These are phyloP conservation scores for Eretmochelys imbricata DNA, from an alignment of 2,113 vertebrate species.

Conservation along the genomic window DNA sequence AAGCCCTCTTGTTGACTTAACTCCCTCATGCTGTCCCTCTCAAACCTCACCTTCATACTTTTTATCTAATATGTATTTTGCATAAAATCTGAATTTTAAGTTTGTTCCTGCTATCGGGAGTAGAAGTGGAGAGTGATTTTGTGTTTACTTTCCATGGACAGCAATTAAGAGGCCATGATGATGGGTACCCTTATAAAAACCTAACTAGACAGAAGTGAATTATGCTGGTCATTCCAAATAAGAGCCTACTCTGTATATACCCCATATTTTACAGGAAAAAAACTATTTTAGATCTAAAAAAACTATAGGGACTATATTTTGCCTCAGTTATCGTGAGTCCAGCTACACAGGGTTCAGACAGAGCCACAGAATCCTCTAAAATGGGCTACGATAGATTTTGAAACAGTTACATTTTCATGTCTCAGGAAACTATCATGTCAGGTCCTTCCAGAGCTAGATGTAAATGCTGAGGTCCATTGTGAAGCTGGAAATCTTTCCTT, in stretches of 20 bases:
- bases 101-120: not conserved
- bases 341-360: not conserved
- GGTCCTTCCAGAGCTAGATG: not conserved
- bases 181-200: not conserved
- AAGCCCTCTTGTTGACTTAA: not conserved
- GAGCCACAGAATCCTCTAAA: slow-evolving; percentile 3
- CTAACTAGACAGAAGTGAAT: fast-evolving
- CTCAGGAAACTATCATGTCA: not conserved
- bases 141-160: not conserved
- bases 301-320: not conserved
- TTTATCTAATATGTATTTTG: not conserved
- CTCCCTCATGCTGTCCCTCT: not conserved
- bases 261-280: not conserved
- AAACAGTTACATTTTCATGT: not conserved
- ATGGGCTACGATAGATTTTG: not conserved
- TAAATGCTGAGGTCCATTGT: not conserved
- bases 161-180: not conserved
- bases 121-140: not conserved
- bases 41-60: not conserved
- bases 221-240: not conserved
- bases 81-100: not conserved
- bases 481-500: not conserved
- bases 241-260: not conserved
- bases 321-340: not conserved
- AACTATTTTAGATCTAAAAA: not conserved